phyloP scores from a whole-genome alignment of 2,113 vertebrate species.

The Odontesthes bonariensis region DNA sequence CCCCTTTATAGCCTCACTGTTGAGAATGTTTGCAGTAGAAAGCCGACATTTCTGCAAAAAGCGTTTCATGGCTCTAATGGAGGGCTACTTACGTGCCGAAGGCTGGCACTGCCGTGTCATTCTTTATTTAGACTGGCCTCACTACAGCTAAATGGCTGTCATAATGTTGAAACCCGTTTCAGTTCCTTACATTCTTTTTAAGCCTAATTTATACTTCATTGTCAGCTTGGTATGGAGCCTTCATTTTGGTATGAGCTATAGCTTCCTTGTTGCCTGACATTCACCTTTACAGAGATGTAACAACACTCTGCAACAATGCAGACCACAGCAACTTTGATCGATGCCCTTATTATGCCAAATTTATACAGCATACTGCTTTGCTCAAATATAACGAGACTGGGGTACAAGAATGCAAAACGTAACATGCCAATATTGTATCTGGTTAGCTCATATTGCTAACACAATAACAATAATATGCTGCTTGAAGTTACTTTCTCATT shows the following conservation, averaged over 20 bases:
- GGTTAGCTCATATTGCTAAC: not conserved
- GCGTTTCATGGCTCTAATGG: conserved; percentile 32
- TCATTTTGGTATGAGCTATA: not conserved
- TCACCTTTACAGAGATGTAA: not conserved
- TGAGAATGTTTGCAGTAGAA: conserved; percentile 30
- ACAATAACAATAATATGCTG: not conserved
- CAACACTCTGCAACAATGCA: not conserved
- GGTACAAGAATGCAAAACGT: not conserved
- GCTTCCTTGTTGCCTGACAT: not conserved
- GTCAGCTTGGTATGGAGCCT: not conserved
- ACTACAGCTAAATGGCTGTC: not conserved
- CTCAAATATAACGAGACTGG: not conserved
- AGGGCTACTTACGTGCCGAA: conserved; percentile 31
- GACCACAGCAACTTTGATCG: too few species aligned
- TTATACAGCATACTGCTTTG: not conserved
- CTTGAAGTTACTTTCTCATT: not conserved
- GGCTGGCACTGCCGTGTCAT: conserved; percentile 1
- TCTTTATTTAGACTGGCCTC: conserved; percentile 13
- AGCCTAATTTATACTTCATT: not conserved
- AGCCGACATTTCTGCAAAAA: conserved; percentile 20
- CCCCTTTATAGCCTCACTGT: conserved; percentile 34
- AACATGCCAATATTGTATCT: not conserved
- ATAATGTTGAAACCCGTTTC: not conserved
- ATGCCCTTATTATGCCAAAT: too few species aligned
- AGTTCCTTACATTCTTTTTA: not conserved